Conservation (phyloP, 2,888 invertebrate genomes). For the Notodonta dromedarius region DNA sequence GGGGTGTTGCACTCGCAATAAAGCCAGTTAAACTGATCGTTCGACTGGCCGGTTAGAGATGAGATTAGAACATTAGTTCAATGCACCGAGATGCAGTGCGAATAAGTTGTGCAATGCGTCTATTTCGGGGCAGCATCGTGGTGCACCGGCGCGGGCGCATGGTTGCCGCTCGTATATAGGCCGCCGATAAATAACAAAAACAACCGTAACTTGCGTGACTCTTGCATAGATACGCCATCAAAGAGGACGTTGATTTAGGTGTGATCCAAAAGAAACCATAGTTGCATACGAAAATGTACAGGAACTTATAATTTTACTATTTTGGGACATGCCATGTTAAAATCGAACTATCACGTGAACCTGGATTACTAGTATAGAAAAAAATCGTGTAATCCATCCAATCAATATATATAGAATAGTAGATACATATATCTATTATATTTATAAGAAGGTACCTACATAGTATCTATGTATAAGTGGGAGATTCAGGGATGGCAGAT, state of each 20-base stretch:
- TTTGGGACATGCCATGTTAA: too few relatives aligned
- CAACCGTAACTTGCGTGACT: constrained; percentile 32
- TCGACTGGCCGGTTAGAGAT: constrained; percentile 57
- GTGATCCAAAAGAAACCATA: too few relatives aligned
- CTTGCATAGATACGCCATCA: constrained; percentile 18
- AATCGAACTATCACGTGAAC: too few relatives aligned
- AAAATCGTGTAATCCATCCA: too few relatives aligned
- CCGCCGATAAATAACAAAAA: constrained; percentile 59
- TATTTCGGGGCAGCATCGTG: constrained; percentile 73
- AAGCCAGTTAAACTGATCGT: constrained; percentile 74
- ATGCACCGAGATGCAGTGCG: constrained; percentile 78
- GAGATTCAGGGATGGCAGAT: too few relatives aligned
- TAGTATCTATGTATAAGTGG: too few relatives aligned
- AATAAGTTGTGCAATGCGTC: constrained; percentile 79
- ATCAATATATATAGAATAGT: too few relatives aligned
- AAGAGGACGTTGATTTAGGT: constrained; percentile 2
- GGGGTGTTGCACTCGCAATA: constrained; percentile 69
- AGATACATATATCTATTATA: too few relatives aligned
- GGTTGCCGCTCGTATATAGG: constrained; percentile 56
- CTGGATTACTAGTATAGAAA: too few relatives aligned
- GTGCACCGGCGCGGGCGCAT: constrained; percentile 56
- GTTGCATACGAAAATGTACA: too few relatives aligned
- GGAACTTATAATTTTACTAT: too few relatives aligned
- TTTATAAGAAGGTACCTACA: too few relatives aligned
- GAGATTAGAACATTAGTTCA: constrained; percentile 78